Evolutionary conservation across 2,797 vertebrate species (phyloP).

Genomic region (Lutjanus argentimaculatus): DNA sequence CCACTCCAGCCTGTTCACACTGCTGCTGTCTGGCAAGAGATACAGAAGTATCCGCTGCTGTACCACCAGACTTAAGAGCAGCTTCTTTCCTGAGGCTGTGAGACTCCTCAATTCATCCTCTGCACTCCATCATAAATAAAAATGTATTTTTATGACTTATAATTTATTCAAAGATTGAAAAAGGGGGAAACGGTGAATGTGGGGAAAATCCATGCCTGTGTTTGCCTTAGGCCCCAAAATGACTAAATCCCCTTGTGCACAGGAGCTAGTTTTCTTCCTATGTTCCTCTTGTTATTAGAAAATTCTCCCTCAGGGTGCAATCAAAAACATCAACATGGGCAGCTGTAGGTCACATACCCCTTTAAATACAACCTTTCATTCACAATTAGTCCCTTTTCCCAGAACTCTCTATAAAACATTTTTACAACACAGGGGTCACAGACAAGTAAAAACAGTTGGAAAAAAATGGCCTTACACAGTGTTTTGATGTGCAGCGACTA

Average conservation of each 20-base stretch:
- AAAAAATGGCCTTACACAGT: slow-evolving; percentile 26
- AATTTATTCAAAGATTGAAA: too few relatives aligned
- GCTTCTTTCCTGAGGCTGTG: too few relatives aligned
- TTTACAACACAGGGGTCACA: slow-evolving; percentile 61
- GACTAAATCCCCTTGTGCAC: slow-evolving; percentile 8
- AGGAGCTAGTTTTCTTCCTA: slow-evolving; percentile 26
- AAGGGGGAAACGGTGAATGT: too few relatives aligned
- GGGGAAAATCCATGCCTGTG: too few relatives aligned
- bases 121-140: too few relatives aligned
- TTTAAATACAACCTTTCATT: slow-evolving; percentile 61
- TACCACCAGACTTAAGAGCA: too few relatives aligned
- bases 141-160: too few relatives aligned
- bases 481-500: slow-evolving; percentile 45
- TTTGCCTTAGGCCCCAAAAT: too few relatives aligned
- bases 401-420: slow-evolving; percentile 68
- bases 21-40: too few relatives aligned
- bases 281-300: slow-evolving; percentile 30
- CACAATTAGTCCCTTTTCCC: slow-evolving; percentile 64
- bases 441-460: slow-evolving; percentile 53
- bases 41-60: too few relatives aligned
- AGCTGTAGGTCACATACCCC: slow-evolving; percentile 48
- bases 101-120: too few relatives aligned
- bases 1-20: too few relatives aligned
- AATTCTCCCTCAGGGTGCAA: slow-evolving; percentile 18
- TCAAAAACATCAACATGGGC: slow-evolving; percentile 39